Evolutionary conservation across 2,888 invertebrate species (phyloP).

Genomic region (Drosophila greeni): DNA sequence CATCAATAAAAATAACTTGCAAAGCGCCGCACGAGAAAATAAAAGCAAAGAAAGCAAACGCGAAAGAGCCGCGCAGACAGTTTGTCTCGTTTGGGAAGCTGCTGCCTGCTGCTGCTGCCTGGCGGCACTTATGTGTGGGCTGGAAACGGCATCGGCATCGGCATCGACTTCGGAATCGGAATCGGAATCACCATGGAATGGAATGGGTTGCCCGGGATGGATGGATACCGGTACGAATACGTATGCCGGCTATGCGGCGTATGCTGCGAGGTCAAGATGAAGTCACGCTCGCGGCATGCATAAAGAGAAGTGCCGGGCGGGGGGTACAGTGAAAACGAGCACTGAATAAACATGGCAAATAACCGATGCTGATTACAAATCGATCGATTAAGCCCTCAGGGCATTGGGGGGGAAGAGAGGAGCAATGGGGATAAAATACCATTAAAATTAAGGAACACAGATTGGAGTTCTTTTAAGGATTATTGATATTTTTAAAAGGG

Average conservation of each 20-base stretch:
- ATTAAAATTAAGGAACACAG: neutral
- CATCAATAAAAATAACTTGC: conserved; percentile 70
- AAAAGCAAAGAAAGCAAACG: conserved; percentile 16
- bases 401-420: neutral
- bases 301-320: conserved; percentile 11
- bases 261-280: conserved; percentile 69
- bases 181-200: conserved; percentile 33
- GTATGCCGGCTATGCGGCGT: conserved; percentile 29
- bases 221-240: conserved; percentile 20
- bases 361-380: conserved; percentile 15
- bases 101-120: conserved; percentile 2
- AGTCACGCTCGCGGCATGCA: conserved; percentile 68
- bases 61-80: conserved; percentile 54
- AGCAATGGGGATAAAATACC: neutral
- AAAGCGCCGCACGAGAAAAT: conserved; percentile 56
- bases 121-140: conserved; percentile 44
- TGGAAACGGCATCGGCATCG: conserved; percentile 15
- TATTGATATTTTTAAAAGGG: neutral
- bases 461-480: neutral
- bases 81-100: conserved; percentile 58
- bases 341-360: conserved; percentile 27
- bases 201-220: conserved; percentile 15
- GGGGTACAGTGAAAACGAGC: conserved; percentile 31
- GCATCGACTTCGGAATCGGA: conserved; percentile 4
- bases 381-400: conserved; percentile 16